Percentiles rank a stretch among this genome's conserved stretches.
Conservation (phyloP, 2,797 vertebrate species). For the Apogon hyalosoma region DNA sequence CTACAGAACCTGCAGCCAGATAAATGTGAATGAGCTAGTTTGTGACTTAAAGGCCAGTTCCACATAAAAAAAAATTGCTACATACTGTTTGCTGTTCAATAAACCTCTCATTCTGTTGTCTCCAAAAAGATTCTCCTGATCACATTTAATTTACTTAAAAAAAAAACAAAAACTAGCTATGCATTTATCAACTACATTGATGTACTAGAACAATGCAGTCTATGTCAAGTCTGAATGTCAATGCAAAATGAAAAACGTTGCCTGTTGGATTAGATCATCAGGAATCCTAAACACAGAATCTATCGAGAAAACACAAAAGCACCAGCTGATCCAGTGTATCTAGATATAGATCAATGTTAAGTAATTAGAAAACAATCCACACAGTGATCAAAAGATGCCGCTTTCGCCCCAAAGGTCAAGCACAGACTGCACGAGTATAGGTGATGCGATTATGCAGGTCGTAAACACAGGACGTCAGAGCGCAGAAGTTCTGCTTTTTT, state of each 20-base stretch:
- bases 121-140: conserved; percentile 16
- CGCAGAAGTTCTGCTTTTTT: conserved; percentile 27
- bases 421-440: conserved; percentile 42
- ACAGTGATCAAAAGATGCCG: conserved; percentile 71
- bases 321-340: conserved; percentile 66
- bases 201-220: conserved; percentile 37
- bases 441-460: conserved; percentile 34
- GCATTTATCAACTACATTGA: conserved; percentile 28
- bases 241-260: conserved; percentile 36
- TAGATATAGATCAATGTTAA: conserved; percentile 54
- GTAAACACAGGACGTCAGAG: conserved; percentile 35
- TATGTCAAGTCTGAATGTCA: conserved; percentile 45
- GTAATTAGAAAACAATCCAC: conserved; percentile 67
- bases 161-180: conserved; percentile 41
- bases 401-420: conserved; percentile 48
- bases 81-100: conserved; percentile 46
- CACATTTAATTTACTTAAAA: conserved; percentile 25
- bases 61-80: conserved; percentile 60
- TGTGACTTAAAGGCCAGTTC: conserved; percentile 9
- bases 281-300: conserved; percentile 37
- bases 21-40: not conserved
- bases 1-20: conserved; percentile 10
- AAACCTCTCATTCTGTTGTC: conserved; percentile 19
- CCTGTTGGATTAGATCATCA: conserved; percentile 19
- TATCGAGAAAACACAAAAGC: conserved; percentile 49